Conservation (phyloP, 1,140 invertebrate genomes). For the Aphaenogaster floridana region DNA sequence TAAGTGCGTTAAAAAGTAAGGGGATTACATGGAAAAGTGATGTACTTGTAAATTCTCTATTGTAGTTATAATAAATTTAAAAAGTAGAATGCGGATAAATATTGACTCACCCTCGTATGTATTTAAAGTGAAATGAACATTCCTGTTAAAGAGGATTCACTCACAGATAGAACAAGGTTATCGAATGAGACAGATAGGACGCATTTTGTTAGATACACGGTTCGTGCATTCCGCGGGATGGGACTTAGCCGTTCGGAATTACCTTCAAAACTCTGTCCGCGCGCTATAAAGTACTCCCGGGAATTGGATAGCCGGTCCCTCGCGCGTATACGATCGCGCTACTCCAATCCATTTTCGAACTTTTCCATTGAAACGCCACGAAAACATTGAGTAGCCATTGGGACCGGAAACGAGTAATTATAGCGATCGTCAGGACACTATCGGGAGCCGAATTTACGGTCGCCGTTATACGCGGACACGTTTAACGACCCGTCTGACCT, state of each 20-base stretch:
- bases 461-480: conserved; percentile 53
- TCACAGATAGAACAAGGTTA: neutral
- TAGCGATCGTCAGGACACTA: conserved; percentile 65
- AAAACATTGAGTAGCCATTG: conserved; percentile 58
- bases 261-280: conserved; percentile 56
- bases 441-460: conserved; percentile 64
- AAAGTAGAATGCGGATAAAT: too few species aligned
- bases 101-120: neutral
- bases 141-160: neutral
- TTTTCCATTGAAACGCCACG: conserved; percentile 46
- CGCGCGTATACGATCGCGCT: conserved; percentile 26
- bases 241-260: conserved; percentile 47
- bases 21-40: too few species aligned
- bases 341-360: conserved; percentile 50
- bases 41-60: too few species aligned
- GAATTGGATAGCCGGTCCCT: conserved; percentile 43
- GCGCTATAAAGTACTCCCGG: conserved; percentile 59
- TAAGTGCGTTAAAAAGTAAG: too few species aligned
- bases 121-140: neutral
- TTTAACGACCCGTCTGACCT: conserved; percentile 75
- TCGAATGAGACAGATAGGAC: conserved; percentile 15
- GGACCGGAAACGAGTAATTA: conserved; percentile 71
- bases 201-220: conserved; percentile 39
- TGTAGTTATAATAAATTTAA: too few species aligned
- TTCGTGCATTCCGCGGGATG: conserved; percentile 40